Percentiles rank a stretch among this genome's conserved stretches.
Conservation (phyloP, 2,888 invertebrate genomes). For the Eupithecia abbreviata region DNA sequence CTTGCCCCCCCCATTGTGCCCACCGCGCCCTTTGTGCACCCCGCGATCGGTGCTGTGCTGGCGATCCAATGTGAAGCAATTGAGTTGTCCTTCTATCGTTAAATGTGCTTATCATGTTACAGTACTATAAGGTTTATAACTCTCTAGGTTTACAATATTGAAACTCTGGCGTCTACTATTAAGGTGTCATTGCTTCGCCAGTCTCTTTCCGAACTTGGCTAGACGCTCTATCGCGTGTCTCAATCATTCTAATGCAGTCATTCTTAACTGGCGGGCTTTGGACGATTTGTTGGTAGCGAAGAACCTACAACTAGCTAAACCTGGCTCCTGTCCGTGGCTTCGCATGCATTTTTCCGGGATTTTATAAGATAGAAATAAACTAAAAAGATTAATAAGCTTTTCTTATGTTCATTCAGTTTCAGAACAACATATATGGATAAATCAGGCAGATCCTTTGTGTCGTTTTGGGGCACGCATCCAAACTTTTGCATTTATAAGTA, state of each 20-base stretch:
- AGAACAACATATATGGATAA: not conserved
- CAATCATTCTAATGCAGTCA: too few species aligned
- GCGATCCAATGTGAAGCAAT: not conserved
- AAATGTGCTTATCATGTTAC: not conserved
- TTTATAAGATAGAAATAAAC: too few species aligned
- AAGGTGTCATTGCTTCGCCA: too few species aligned
- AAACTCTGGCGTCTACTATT: too few species aligned
- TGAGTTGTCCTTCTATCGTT: not conserved
- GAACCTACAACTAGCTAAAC: not conserved
- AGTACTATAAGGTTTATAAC: not conserved
- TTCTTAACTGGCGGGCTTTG: not conserved
- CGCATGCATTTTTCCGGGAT: not conserved
- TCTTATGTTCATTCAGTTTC: not conserved
- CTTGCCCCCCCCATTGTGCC: not conserved
- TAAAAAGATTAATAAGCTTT: not conserved
- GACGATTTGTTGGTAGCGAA: not conserved
- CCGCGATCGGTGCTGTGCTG: too few species aligned
- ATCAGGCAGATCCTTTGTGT: not conserved
- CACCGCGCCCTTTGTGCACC: too few species aligned
- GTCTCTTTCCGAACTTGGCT: too few species aligned
- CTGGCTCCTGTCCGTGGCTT: not conserved
- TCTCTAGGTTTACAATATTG: too few species aligned
- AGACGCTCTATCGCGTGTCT: too few species aligned
- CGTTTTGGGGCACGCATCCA: not conserved
- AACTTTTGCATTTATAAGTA: not conserved